phyloP scores from a whole-genome alignment of 2,113 vertebrate genomes.

The Zosterops japonicus region DNA sequence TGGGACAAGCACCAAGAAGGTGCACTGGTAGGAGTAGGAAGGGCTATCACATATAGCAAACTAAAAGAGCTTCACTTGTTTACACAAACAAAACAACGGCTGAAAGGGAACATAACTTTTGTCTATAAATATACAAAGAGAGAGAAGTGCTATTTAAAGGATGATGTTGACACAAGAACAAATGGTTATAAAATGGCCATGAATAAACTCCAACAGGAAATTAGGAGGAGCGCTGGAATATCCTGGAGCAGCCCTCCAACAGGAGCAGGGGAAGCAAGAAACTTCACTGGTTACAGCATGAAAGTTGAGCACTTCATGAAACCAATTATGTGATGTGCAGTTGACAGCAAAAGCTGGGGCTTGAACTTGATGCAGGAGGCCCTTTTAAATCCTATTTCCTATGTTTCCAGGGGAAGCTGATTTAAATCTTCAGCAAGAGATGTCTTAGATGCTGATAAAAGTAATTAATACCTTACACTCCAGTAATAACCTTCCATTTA shows the following conservation, averaged over 20 bases:
- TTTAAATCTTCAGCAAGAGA: constrained; percentile 25
- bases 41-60: background rate
- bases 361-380: constrained; percentile 2
- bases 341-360: constrained; percentile 35
- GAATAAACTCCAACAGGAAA: constrained; percentile 40
- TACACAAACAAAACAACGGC: background rate
- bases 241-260: background rate
- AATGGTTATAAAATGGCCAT: constrained; percentile 1
- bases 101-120: background rate
- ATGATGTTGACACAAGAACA: background rate
- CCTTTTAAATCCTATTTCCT: constrained; percentile 49
- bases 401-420: constrained; percentile 1
- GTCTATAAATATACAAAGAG: background rate
- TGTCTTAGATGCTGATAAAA: constrained; percentile 28
- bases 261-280: background rate
- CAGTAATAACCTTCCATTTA: background rate
- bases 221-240: background rate
- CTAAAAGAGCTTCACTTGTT: background rate
- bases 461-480: constrained; percentile 45
- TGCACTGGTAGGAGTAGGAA: background rate
- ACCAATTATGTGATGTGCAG: background rate
- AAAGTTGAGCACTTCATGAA: constrained; percentile 39
- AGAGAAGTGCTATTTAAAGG: constrained; percentile 19
- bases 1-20: background rate
- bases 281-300: background rate